phyloP scores from a whole-genome alignment of 1,140 invertebrate species.

The Drosophila virilis region DNA sequence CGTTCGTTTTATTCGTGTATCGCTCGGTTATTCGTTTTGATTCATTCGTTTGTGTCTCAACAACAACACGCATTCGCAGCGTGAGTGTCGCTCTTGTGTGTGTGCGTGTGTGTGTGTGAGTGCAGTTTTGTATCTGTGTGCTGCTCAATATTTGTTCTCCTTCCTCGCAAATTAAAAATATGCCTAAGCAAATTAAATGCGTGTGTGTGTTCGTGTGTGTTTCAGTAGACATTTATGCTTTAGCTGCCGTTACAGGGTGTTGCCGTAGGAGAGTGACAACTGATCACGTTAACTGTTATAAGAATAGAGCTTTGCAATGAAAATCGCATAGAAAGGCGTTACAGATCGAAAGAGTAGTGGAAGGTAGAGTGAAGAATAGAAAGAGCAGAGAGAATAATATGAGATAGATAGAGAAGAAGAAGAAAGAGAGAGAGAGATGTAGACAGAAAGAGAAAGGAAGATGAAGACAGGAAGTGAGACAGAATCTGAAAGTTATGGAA shows the following conservation, averaged over 20 bases:
- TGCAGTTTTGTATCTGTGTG: conserved; percentile 33
- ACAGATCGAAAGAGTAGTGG: too few species aligned
- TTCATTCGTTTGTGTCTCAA: conserved; percentile 18
- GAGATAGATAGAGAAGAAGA: too few species aligned
- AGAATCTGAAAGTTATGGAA: background rate
- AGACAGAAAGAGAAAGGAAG: background rate
- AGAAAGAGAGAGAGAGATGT: background rate
- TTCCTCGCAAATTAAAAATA: conserved; percentile 82
- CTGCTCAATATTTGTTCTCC: conserved; percentile 78
- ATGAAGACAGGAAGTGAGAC: background rate
- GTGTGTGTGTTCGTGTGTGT: conserved; percentile 30
- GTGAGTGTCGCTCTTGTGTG: conserved; percentile 32
- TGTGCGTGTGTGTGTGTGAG: conserved; percentile 42
- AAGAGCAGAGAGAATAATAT: too few species aligned
- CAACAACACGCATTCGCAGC: background rate
- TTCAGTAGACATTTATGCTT: conserved; percentile 57
- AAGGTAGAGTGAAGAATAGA: too few species aligned
- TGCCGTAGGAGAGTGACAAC: background rate
- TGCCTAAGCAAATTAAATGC: conserved; percentile 80
- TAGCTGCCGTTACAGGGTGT: conserved; percentile 62
- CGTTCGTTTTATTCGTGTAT: conserved; percentile 46
- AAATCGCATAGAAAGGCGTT: too few species aligned
- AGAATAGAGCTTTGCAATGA: too few species aligned
- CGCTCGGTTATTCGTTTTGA: conserved; percentile 39
- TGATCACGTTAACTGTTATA: background rate